A percentile compares a stretch with the other conserved stretches of the same genome.
phyloP scores from a whole-genome alignment of 2,113 vertebrate species.

The Elaphurus davidianus region DNA sequence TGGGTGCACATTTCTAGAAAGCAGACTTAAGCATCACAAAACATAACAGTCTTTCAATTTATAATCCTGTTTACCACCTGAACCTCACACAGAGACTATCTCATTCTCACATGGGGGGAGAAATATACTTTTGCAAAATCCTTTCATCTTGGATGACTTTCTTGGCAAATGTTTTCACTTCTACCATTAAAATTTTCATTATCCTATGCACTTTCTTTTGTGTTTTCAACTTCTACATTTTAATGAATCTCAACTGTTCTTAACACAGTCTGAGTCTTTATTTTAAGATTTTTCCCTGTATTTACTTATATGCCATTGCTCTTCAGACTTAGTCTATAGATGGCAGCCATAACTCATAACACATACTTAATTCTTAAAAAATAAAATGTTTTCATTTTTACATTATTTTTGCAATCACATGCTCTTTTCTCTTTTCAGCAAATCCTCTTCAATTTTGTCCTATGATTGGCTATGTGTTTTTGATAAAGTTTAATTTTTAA shows the following conservation, averaged over 20 bases:
- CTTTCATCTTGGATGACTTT: background rate
- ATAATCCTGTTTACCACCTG: background rate
- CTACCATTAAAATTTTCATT: background rate
- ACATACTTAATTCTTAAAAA: background rate
- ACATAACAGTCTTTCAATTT: background rate
- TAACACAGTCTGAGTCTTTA: background rate
- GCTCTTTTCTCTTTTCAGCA: background rate
- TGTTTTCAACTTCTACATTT: background rate
- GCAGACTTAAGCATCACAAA: background rate
- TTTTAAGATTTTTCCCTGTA: background rate
- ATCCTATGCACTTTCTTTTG: background rate
- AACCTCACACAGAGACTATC: background rate
- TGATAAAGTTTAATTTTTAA: background rate
- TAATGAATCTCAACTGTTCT: background rate
- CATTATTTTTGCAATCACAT: background rate
- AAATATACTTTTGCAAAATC: background rate
- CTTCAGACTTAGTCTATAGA: background rate
- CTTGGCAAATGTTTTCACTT: background rate
- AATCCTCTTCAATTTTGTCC: background rate
- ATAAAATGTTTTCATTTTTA: background rate
- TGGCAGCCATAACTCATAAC: background rate
- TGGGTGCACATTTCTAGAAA: background rate
- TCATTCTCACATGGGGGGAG: background rate
- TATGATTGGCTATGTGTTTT: background rate
- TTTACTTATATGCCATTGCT: background rate